Evolutionary conservation across 2,888 invertebrate species (phyloP), one percentile per base, ranked within the genome.

Genomic region (Dugesia japonica): DNA sequence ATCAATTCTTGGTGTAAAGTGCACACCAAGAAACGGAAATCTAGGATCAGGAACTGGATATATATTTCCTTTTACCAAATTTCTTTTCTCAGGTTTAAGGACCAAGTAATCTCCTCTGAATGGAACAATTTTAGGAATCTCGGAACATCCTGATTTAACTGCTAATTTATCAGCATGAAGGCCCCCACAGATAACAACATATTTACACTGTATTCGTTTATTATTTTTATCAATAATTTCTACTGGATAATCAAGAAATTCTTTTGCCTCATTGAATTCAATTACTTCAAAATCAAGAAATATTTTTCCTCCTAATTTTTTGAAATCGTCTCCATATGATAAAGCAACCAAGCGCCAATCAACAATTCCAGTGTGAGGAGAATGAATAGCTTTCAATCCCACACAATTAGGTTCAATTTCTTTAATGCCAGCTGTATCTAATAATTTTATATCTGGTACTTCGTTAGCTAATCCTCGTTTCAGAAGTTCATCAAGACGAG

Each of bases 11-110:
- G 97, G 98, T 4, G 98, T 99, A 82, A 88, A 92, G 86, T 99
- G 98, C 0, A 98, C 97, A 1, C 98, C 98, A 42, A 99, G 87
- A 85, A 99, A 99, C 74, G 98, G 98, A 83, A 95, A 92, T 78
- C 90, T 87, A 0, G 95, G 91, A 87, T 98, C 92, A 15, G 98
- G 97, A 9, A 98, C 94, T 1, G 98, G 98, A 85, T 99, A 98
- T 82, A 99, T 94, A 83, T 99, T 99, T 17, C 92, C 90, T 80
- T 89, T 89, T 38, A 92, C 89, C 82, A 94, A 86, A 82, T 90
- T 85, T 80, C 88, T 87, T 83, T 92, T 94, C 77, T 89, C 88
- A 31, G 89, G 89, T 73, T 88, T 88, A 75, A 99, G 85, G 74
- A 92, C 86, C 71, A 99, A 87, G 85, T 97, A 98, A 87, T 98